Evolutionary conservation across 2,113 vertebrate species (phyloP).

Genomic region (Onychorhynchus coronatus): DNA sequence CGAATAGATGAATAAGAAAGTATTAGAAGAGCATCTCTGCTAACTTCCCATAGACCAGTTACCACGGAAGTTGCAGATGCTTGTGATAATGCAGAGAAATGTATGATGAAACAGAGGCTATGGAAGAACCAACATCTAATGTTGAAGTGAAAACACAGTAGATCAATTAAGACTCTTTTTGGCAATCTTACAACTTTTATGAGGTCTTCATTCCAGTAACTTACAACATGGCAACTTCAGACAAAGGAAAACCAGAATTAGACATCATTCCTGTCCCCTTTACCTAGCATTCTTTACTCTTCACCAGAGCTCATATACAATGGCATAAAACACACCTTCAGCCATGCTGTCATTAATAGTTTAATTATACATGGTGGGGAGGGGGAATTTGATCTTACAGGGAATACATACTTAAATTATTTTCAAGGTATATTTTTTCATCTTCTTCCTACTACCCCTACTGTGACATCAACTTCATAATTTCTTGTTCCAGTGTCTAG

Average conservation of each 20-base stretch:
- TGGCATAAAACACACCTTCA: neutral
- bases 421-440: neutral
- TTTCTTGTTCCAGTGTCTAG: neutral
- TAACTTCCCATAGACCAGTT: neutral
- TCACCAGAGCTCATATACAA: neutral
- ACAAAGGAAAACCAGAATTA: neutral
- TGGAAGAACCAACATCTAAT: neutral
- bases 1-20: neutral
- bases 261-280: neutral
- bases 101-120: neutral
- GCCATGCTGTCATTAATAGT: neutral
- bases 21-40: neutral
- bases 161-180: neutral
- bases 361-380: neutral
- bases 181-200: neutral
- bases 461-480: neutral
- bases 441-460: neutral
- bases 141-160: neutral
- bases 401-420: neutral
- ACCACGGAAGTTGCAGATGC: neutral
- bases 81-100: neutral
- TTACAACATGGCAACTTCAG: neutral
- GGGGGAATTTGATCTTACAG: neutral
- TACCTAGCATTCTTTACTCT: neutral
- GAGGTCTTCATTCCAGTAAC: neutral